These are phyloP conservation scores for Rhorus exstirpatorius DNA, from an alignment of 2,888 invertebrate genomes.

Conservation along the genomic window DNA sequence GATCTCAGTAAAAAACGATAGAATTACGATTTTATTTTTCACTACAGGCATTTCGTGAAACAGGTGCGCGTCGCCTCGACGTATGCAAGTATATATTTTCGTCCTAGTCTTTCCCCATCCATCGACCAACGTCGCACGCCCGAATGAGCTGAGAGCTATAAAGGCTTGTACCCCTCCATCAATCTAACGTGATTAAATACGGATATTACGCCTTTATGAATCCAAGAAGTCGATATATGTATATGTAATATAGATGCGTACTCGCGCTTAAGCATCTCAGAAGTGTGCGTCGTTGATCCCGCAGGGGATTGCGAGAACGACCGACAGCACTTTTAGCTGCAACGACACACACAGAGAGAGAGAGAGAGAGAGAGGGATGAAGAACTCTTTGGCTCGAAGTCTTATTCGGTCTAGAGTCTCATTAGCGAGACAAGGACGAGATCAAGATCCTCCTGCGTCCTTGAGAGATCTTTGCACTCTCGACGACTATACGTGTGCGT, in stretches of 20 bases:
- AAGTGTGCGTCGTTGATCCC: conserved; percentile 25
- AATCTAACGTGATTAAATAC: neutral
- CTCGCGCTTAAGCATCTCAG: conserved; percentile 37
- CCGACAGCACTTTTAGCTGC: conserved; percentile 44
- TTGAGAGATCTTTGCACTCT: conserved; percentile 85
- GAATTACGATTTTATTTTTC: neutral
- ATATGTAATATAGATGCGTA: conserved; percentile 13
- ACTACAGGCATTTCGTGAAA: conserved; percentile 14
- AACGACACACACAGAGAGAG: conserved; percentile 12
- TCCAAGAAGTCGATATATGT: neutral
- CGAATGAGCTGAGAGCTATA: neutral
- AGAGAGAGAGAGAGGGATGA: conserved; percentile 27
- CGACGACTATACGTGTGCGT: conserved; percentile 23
- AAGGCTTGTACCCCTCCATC: neutral
- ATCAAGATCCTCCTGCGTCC: conserved; percentile 77
- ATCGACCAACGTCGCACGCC: neutral
- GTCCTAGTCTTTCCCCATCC: no score
- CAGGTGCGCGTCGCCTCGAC: conserved; percentile 40
- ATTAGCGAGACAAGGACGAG: conserved; percentile 83
- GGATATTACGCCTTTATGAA: neutral
- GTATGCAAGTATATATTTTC: no score
- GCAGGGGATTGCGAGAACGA: conserved; percentile 38
- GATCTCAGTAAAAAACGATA: no score
- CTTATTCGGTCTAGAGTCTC: conserved; percentile 74
- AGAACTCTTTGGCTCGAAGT: conserved; percentile 47